phyloP scores from a whole-genome alignment of 2,797 vertebrate species.

The Limosa lapponica region DNA sequence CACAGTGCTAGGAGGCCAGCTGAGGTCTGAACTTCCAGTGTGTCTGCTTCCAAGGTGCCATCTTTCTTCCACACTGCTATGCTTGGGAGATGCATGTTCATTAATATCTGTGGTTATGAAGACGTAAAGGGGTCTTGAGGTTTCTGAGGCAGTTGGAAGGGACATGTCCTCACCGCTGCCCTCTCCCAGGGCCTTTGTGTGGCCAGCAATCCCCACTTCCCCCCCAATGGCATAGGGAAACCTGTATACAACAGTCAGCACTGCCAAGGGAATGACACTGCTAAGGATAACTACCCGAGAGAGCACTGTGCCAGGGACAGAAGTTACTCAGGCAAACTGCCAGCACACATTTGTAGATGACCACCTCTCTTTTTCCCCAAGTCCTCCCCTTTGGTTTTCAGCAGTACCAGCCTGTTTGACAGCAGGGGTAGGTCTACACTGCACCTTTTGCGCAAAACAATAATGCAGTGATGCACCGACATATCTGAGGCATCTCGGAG shows the following conservation, averaged over 20 bases:
- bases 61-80: neutral
- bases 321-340: neutral
- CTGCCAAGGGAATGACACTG: fast-evolving
- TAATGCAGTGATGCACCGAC: neutral
- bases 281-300: neutral
- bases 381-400: neutral
- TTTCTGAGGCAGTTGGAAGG: neutral
- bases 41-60: neutral
- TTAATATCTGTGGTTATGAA: neutral
- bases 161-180: neutral
- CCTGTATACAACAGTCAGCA: neutral
- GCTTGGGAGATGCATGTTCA: neutral
- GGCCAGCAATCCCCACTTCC: neutral
- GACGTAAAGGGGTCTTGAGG: neutral
- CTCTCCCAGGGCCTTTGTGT: neutral
- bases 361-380: neutral
- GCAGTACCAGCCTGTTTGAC: neutral
- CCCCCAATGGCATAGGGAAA: neutral
- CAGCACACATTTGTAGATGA: neutral
- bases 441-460: neutral
- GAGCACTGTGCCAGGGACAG: neutral
- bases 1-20: neutral
- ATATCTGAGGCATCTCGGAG: neutral
- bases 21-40: neutral
- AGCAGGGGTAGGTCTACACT: neutral